Base-by-base conservation (phyloP, 2,888 invertebrate genomes). In the Hybos culiciformis region DNA sequence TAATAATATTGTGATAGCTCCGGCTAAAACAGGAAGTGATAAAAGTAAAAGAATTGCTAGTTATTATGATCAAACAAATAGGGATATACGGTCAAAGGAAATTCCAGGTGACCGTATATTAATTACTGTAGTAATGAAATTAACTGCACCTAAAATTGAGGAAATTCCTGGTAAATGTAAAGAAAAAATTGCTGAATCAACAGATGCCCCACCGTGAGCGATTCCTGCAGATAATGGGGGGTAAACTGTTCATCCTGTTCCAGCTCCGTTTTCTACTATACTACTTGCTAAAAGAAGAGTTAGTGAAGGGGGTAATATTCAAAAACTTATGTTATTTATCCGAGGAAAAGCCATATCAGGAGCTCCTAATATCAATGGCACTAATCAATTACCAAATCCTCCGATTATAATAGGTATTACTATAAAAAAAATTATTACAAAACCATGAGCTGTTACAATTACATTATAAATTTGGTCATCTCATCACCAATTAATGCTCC, bases 261-360 rank as follows among this genome's bases (percentile, higher is more conserved):
- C 23, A 23, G 23, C 9, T 9, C 9, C 23, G 9, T 23, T 73
- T 71, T 80, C 78, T 46, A 78, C 73, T 55, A 79, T 65, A 54
- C 72, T 71, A 56, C 78, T 76, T 45, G 68, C 63, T 54, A 78
- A 58, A 60, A 82, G 55, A 32, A 83, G 51, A 9, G 69, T 67
- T 52, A 83, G 53, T 9, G 80, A 75, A 0, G 79, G 77, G 0
- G 78, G 77, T 19, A 83, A 50, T 41, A 83, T 52, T 70, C 83
- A 83, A 69, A 83, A 83, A 62, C 80, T 82, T 73, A 83, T 76
- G 68, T 82, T 83, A 73, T 83, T 83, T 72, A 83, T 70, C 56
- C 81, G 81, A 0, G 82, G 83, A 46, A 82, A 83, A n/a, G 78
- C 77, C 70, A 83, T 82, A 71, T 84, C 83, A 3, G 80, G 79